Conservation (phyloP, 2,113 vertebrate genomes). For the Protobothrops mucrosquamatus region DNA sequence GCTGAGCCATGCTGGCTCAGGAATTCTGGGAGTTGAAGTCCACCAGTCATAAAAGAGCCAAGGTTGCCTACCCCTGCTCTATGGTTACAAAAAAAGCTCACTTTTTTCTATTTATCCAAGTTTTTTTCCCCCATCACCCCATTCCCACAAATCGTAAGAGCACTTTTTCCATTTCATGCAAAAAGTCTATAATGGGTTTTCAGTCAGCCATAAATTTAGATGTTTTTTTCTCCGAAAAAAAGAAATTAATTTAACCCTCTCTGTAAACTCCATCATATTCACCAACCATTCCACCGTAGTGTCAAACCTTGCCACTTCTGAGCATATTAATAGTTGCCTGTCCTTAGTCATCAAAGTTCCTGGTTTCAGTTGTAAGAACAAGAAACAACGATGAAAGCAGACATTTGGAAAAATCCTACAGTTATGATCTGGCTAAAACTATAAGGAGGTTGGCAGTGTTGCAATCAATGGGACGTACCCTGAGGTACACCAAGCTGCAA, state of each 20-base stretch:
- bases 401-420: conserved; percentile 10
- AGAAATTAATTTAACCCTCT: neutral
- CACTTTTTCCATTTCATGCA: neutral
- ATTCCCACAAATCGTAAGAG: neutral
- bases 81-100: neutral
- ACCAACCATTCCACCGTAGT: neutral
- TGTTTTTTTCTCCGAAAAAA: neutral
- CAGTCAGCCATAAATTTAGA: neutral
- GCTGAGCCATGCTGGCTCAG: too few species aligned
- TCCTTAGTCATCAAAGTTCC: too few species aligned
- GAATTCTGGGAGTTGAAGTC: too few species aligned
- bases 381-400: neutral
- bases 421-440: neutral
- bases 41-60: too few species aligned
- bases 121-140: too few species aligned
- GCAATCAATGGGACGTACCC: neutral
- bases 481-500: neutral
- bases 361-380: neutral
- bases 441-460: neutral
- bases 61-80: too few species aligned
- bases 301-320: neutral
- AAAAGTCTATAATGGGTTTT: neutral
- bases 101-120: neutral
- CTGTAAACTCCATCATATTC: neutral
- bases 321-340: neutral